A percentile compares a stretch with the other conserved stretches of the same genome.
Conservation (phyloP, 2,797 vertebrate genomes). For the Labeo calbasu region DNA sequence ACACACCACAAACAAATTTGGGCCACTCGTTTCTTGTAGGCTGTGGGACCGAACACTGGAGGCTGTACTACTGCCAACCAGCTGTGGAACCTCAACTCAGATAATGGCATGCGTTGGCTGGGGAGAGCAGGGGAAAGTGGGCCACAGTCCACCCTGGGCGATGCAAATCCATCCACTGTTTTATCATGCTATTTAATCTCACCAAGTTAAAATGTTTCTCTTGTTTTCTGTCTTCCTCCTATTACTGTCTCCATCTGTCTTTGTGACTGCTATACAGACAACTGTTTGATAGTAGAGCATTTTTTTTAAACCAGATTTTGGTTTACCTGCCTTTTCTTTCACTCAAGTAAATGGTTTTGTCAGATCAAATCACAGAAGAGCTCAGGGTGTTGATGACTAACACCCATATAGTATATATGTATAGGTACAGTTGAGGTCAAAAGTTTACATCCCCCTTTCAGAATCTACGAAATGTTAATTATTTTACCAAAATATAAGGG, state of each 20-base stretch:
- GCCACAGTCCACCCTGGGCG: constrained; percentile 19
- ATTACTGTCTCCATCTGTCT: not conserved
- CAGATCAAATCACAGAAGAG: not conserved
- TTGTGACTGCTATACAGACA: not conserved
- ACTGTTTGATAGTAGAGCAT: not conserved
- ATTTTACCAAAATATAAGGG: too few species aligned
- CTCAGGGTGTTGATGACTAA: not conserved
- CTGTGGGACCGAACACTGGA: constrained; percentile 28
- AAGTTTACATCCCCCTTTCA: too few species aligned
- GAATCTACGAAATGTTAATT: too few species aligned
- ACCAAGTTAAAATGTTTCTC: not conserved
- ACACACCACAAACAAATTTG: constrained; percentile 24
- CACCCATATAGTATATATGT: too few species aligned
- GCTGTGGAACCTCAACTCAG: constrained; percentile 62
- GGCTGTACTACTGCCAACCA: constrained; percentile 65
- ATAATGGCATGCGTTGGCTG: not conserved
- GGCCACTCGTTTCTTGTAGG: constrained; percentile 12
- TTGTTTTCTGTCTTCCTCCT: not conserved
- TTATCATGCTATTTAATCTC: not conserved
- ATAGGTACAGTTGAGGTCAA: too few species aligned
- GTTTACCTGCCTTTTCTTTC: not conserved
- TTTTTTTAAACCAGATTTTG: not conserved
- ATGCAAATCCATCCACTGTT: constrained; percentile 16
- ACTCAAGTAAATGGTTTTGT: not conserved
- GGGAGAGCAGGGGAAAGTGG: constrained; percentile 12